Percentiles rank a stretch among this genome's conserved stretches.
These are phyloP conservation scores for Metridium senile DNA, from an alignment of 92 coral and sea anemone species.

Conservation along the genomic window DNA sequence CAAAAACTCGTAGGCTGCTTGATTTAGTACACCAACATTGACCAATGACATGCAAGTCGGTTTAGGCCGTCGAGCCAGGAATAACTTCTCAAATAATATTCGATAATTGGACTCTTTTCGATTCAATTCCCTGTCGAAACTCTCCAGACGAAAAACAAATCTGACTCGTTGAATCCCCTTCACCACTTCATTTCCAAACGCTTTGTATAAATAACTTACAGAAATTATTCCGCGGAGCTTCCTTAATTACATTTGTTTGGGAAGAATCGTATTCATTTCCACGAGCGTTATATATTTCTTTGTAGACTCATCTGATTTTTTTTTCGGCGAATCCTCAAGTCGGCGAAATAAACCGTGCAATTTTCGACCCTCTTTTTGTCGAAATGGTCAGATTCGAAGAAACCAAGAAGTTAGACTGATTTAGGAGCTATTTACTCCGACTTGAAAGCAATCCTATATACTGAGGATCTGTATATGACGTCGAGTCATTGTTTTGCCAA, in stretches of 20 bases:
- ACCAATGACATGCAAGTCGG: conserved; percentile 3
- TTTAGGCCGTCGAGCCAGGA: not conserved
- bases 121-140: not conserved
- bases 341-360: not conserved
- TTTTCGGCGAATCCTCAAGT: not conserved
- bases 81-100: not conserved
- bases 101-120: not conserved
- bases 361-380: not conserved
- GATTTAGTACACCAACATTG: not conserved
- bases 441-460: conserved; percentile 10
- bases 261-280: conserved; percentile 10
- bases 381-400: not conserved
- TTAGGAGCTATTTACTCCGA: not conserved
- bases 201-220: not conserved
- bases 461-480: conserved; percentile 20
- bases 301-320: not conserved
- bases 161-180: not conserved
- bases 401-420: not conserved
- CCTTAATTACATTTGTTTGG: conserved; percentile 22
- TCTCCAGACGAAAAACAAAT: not conserved
- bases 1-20: not conserved
- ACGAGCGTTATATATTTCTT: not conserved
- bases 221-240: conserved; percentile 14
- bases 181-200: not conserved
- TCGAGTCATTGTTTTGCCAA: conserved; percentile 3